A percentile compares a stretch with the other conserved stretches of the same genome.
phyloP scores from a whole-genome alignment of 2,113 vertebrate genomes.

The Xenopus borealis region DNA sequence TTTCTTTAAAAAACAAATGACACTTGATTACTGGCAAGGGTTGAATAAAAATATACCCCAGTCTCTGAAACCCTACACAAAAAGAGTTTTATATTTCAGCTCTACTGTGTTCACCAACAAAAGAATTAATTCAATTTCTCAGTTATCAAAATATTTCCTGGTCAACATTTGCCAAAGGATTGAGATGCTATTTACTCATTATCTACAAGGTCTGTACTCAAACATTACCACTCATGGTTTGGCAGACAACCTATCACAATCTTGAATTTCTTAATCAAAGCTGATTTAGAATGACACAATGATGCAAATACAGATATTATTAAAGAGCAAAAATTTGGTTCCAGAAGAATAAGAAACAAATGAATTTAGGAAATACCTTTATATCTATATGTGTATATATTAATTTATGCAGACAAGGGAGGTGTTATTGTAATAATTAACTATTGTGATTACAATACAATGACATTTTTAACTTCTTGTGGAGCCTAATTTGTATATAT shows the following conservation, averaged over 20 bases:
- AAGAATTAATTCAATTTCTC: constrained; percentile 16
- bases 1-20: too few species aligned
- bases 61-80: background rate
- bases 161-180: constrained; percentile 44
- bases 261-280: constrained; percentile 29
- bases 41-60: too few species aligned
- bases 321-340: background rate
- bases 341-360: too few species aligned
- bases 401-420: too few species aligned
- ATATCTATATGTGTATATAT: too few species aligned
- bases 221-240: constrained; percentile 28
- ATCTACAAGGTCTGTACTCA: constrained; percentile 34
- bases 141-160: constrained; percentile 26
- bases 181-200: constrained; percentile 35
- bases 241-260: constrained; percentile 13
- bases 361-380: too few species aligned
- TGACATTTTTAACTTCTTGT: too few species aligned
- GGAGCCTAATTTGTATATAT: too few species aligned
- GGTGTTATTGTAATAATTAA: too few species aligned
- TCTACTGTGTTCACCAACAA: constrained; percentile 19
- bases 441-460: too few species aligned
- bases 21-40: too few species aligned
- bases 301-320: constrained; percentile 32
- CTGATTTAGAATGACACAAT: constrained; percentile 33
- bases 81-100: background rate